These are phyloP conservation scores for Sphaerophoria rueppellii DNA, from an alignment of 2,888 invertebrate genomes.

Conservation along the genomic window DNA sequence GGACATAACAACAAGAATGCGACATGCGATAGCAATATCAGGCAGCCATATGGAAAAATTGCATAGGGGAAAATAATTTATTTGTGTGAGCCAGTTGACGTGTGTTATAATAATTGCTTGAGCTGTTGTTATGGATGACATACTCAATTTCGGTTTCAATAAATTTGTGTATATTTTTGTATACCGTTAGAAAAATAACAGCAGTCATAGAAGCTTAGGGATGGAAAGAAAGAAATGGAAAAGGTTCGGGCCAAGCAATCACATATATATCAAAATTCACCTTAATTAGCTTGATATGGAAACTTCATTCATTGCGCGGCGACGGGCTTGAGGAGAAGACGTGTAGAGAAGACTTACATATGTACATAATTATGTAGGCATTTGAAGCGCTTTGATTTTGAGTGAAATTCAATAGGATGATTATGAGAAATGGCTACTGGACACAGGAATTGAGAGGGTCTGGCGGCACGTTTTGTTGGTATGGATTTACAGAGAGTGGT, in stretches of 20 bases:
- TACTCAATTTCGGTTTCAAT: slow-evolving; percentile 10
- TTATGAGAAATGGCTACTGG: too few species aligned
- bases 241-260: background rate
- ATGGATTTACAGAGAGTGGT: too few species aligned
- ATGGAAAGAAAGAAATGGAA: slow-evolving; percentile 9
- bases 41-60: slow-evolving; percentile 2
- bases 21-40: background rate
- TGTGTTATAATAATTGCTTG: slow-evolving; percentile 65
- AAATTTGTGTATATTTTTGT: background rate
- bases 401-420: slow-evolving; percentile 16
- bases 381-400: background rate
- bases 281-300: slow-evolving; percentile 57
- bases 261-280: slow-evolving; percentile 36
- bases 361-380: too few species aligned
- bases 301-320: slow-evolving; percentile 5
- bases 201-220: slow-evolving; percentile 23
- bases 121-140: slow-evolving; percentile 56
- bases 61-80: slow-evolving; percentile 16
- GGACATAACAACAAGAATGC: background rate
- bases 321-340: too few species aligned
- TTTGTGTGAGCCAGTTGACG: slow-evolving; percentile 62
- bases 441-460: too few species aligned
- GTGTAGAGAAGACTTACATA: too few species aligned
- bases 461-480: too few species aligned
- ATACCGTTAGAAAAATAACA: slow-evolving; percentile 13